Evolutionary conservation across 2,888 invertebrate genomes (phyloP).

Genomic region (Drosophila picticornis): DNA sequence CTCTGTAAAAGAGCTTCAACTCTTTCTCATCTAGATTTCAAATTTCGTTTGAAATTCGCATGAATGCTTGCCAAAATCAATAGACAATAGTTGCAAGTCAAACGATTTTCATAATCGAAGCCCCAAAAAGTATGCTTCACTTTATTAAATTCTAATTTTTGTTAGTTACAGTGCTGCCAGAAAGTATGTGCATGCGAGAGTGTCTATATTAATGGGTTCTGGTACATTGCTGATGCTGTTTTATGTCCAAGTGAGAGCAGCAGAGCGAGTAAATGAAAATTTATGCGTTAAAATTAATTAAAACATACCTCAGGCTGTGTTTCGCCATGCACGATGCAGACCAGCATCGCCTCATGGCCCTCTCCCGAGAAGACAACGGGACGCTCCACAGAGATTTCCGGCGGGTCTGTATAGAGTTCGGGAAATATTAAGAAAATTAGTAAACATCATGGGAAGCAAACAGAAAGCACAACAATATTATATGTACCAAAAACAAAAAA

Average conservation of each 20-base stretch:
- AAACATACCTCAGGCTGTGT: constrained; percentile 88
- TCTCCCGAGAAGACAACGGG: constrained; percentile 89
- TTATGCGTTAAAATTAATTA: constrained; percentile 71
- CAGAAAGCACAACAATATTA: constrained; percentile 17
- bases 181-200: constrained; percentile 18
- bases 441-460: constrained; percentile 57
- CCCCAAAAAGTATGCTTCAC: constrained; percentile 22
- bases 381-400: constrained; percentile 87
- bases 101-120: not conserved
- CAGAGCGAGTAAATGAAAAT: constrained; percentile 69
- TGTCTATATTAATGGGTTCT: constrained; percentile 45
- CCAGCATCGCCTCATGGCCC: constrained; percentile 89
- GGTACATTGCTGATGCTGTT: constrained; percentile 47
- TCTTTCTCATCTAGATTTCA: not conserved
- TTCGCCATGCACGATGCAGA: constrained; percentile 89
- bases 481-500: constrained; percentile 1
- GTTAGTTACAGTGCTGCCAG: constrained; percentile 28
- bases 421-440: constrained; percentile 60
- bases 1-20: not conserved
- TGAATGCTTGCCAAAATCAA: constrained; percentile 9
- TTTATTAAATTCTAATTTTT: constrained; percentile 4
- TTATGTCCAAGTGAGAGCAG: constrained; percentile 65
- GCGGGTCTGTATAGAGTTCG: constrained; percentile 81
- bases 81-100: constrained; percentile 7
- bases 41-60: not conserved